Conservation (phyloP, 2,113 vertebrate genomes). For the Eudyptes chrysolophus region DNA sequence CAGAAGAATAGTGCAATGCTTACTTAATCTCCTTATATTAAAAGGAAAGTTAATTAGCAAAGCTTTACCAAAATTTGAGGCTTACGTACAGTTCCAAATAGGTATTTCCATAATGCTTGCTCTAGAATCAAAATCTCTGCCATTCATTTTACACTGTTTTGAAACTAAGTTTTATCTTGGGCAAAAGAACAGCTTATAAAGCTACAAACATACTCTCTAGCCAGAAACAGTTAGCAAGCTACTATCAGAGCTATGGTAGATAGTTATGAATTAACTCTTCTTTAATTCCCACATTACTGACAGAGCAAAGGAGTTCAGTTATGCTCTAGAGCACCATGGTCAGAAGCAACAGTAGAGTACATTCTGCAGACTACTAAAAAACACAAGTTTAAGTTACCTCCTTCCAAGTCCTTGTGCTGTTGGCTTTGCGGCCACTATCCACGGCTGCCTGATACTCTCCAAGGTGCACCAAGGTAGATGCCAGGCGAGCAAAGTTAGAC, state of each 20-base stretch:
- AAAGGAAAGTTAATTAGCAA: background rate
- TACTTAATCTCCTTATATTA: background rate
- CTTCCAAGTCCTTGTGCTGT: slow-evolving; percentile 91
- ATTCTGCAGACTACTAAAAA: background rate
- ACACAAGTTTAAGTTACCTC: slow-evolving; percentile 74
- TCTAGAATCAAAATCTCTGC: background rate
- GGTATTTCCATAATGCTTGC: background rate
- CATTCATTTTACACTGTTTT: background rate
- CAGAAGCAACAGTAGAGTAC: background rate
- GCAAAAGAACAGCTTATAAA: background rate
- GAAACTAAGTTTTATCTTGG: background rate
- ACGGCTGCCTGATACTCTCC: slow-evolving; percentile 92
- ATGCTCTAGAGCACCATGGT: background rate
- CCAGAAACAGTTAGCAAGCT: background rate
- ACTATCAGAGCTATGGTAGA: background rate
- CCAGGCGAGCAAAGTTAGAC: slow-evolving; percentile 90
- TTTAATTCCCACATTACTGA: background rate
- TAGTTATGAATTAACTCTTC: background rate
- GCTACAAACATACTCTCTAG: background rate
- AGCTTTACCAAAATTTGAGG: background rate
- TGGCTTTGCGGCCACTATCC: slow-evolving; percentile 90
- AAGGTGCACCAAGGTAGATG: slow-evolving; percentile 87
- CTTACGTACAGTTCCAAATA: background rate
- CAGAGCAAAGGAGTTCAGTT: background rate
- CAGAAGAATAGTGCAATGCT: background rate